A percentile compares a stretch with the other conserved stretches of the same genome.
Conservation (phyloP, 1,140 invertebrate genomes). For the Magallana gigas region DNA sequence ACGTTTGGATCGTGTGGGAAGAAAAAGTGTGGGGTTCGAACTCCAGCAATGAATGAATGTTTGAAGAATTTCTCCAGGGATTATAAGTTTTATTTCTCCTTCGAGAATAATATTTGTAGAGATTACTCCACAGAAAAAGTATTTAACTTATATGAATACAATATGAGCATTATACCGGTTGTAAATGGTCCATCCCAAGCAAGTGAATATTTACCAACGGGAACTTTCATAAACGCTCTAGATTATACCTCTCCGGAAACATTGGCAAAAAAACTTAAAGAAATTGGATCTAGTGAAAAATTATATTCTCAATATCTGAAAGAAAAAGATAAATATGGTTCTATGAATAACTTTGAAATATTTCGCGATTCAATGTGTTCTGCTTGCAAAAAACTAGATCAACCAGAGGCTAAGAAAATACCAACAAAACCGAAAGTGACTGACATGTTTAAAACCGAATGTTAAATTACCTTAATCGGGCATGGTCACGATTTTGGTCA, state of each 20-base stretch:
- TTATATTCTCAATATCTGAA: background rate
- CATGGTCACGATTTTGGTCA: no score
- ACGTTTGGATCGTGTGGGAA: background rate
- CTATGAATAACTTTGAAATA: background rate
- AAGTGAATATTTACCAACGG: background rate
- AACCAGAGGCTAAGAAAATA: no score
- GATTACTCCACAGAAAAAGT: background rate
- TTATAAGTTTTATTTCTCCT: constrained; percentile 11
- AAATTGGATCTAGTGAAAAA: background rate
- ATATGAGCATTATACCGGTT: background rate
- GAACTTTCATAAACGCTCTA: background rate
- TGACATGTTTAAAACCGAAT: no score
- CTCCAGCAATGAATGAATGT: background rate
- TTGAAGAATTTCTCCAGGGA: background rate
- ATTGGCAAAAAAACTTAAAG: background rate
- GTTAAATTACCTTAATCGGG: no score
- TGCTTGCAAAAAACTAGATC: background rate
- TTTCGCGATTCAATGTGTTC: background rate
- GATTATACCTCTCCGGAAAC: background rate
- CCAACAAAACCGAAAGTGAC: no score
- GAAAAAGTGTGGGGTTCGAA: background rate
- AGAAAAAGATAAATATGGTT: background rate
- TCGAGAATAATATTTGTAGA: background rate
- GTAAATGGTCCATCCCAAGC: background rate
- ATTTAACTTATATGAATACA: background rate